phyloP scores from a whole-genome alignment of 1,140 invertebrate species.

The Drosophila sulfurigaster region DNA sequence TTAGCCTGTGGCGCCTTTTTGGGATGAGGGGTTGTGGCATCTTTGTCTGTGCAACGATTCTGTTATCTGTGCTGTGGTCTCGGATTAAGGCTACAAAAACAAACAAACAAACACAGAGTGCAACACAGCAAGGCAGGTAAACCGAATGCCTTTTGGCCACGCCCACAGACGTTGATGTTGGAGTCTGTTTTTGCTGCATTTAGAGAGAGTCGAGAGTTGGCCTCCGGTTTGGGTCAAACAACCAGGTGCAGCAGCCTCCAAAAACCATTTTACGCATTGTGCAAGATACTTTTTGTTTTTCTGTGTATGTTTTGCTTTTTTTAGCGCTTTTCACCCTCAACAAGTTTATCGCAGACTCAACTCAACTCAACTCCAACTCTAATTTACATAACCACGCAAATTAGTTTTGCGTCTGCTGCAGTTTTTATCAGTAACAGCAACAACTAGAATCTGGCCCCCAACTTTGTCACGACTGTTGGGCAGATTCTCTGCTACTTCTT shows the following conservation, averaged over 20 bases:
- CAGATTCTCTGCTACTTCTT: not conserved
- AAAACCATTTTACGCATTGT: conserved; percentile 65
- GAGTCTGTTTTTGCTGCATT: conserved; percentile 21
- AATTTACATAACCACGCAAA: conserved; percentile 83
- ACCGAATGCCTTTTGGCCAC: conserved; percentile 35
- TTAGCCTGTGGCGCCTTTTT: conserved; percentile 39
- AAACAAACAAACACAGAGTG: conserved; percentile 26
- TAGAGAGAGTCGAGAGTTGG: not conserved
- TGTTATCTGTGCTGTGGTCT: conserved; percentile 74
- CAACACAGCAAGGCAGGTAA: conserved; percentile 8
- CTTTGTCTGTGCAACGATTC: conserved; percentile 66
- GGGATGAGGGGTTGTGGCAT: conserved; percentile 17
- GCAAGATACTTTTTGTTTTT: conserved; percentile 45
- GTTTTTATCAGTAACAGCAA: conserved; percentile 69
- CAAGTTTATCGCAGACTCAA: conserved; percentile 73
- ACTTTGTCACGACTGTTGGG: conserved; percentile 70
- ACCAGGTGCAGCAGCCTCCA: not conserved
- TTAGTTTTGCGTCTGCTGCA: conserved; percentile 83
- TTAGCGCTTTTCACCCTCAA: conserved; percentile 53
- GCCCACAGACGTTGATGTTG: not conserved
- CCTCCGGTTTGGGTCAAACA: conserved; percentile 20
- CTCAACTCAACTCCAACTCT: conserved; percentile 67
- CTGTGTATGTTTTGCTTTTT: conserved; percentile 7
- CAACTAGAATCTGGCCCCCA: conserved; percentile 36
- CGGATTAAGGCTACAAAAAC: conserved; percentile 62